These are phyloP conservation scores for Noctua pronuba DNA, from an alignment of 2,888 invertebrate species.

Conservation along the genomic window DNA sequence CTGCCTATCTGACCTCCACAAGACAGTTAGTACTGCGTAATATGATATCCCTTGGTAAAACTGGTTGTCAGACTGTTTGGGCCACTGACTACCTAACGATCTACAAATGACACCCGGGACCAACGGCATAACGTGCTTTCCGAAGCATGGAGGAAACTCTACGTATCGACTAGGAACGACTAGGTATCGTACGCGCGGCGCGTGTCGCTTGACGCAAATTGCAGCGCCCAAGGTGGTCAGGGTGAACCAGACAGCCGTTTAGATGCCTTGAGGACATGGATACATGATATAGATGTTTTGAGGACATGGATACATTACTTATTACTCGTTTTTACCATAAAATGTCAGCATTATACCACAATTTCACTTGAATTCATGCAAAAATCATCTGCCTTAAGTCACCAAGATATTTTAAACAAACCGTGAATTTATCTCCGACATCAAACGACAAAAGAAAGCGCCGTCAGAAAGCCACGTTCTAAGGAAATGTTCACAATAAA, in stretches of 20 bases:
- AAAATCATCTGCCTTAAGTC: neutral
- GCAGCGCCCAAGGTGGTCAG: neutral
- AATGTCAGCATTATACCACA: neutral
- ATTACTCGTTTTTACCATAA: neutral
- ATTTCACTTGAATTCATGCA: neutral
- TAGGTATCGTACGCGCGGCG: neutral
- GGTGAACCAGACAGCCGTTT: neutral
- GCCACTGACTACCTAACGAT: too few relatives aligned
- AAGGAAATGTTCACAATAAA: slow-evolving; percentile 60
- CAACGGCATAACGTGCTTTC: too few relatives aligned
- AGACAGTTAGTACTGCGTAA: too few relatives aligned
- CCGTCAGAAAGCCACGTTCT: slow-evolving; percentile 47
- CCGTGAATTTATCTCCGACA: slow-evolving; percentile 17
- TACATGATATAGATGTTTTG: too few relatives aligned
- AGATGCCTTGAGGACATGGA: too few relatives aligned
- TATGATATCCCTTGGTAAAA: too few relatives aligned
- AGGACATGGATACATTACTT: neutral
- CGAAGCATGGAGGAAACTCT: too few relatives aligned
- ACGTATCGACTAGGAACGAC: too few relatives aligned
- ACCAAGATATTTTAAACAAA: slow-evolving; percentile 12
- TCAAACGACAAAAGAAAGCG: slow-evolving; percentile 35
- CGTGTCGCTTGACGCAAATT: neutral
- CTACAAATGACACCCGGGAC: too few relatives aligned
- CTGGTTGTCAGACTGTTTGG: too few relatives aligned
- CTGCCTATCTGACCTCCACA: too few relatives aligned